Conservation (phyloP, 2,888 invertebrate genomes). For the Zele albiditarsus region DNA sequence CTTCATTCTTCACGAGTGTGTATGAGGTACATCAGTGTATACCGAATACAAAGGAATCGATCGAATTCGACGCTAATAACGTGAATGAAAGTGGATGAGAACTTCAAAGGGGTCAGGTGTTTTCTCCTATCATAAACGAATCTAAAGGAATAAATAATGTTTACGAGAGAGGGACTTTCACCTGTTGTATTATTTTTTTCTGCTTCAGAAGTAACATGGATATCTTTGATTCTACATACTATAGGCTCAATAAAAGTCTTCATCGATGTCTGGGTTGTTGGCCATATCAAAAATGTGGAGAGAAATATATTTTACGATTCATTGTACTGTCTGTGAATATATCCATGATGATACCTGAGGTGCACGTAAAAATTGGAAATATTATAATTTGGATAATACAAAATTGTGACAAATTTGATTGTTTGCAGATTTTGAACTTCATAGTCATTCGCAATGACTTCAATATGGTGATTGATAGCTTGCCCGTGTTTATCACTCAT, state of each 20-base stretch:
- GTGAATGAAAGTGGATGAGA: no score
- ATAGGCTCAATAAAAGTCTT: neutral
- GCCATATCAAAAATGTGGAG: neutral
- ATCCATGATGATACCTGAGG: neutral
- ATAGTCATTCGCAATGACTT: conserved; percentile 17
- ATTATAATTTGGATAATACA: neutral
- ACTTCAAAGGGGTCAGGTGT: no score
- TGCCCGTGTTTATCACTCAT: neutral
- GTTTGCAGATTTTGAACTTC: neutral
- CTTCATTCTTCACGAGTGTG: no score
- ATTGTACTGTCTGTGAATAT: neutral
- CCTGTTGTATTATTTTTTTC: no score
- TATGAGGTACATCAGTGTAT: no score
- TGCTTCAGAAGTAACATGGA: neutral
- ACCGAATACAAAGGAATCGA: no score
- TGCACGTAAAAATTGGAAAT: neutral
- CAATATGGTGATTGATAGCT: neutral
- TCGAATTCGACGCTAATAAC: no score
- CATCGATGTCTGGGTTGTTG: neutral
- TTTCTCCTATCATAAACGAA: neutral
- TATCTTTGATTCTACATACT: neutral
- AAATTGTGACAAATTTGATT: neutral
- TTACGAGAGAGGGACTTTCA: neutral
- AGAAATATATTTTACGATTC: neutral
- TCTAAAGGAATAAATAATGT: neutral